Conservation (phyloP, 2,113 vertebrate species). For the Marmota flaviventris region DNA sequence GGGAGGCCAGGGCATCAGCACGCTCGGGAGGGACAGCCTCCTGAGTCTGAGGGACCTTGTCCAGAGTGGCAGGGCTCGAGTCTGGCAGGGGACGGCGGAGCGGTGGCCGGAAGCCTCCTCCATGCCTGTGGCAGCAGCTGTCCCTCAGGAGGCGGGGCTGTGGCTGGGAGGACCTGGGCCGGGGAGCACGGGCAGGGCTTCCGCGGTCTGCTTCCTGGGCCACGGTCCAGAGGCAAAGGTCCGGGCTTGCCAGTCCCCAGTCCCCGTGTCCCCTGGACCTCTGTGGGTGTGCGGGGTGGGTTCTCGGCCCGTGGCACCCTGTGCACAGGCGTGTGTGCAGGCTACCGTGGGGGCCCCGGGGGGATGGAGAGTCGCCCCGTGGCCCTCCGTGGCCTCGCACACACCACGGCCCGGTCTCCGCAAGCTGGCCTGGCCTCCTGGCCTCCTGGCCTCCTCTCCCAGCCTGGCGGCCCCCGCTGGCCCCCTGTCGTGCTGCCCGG, state of each 20-base stretch:
- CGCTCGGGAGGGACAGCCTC: not conserved
- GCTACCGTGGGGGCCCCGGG: too few relatives aligned
- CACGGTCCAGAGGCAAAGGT: not conserved
- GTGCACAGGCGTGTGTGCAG: too few relatives aligned
- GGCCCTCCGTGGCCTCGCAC: too few relatives aligned
- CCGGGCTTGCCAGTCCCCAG: not conserved
- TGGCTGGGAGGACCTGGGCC: not conserved
- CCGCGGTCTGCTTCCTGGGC: not conserved
- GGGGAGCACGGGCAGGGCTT: not conserved
- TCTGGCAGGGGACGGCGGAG: not conserved
- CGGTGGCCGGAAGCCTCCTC: not conserved
- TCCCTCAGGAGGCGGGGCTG: rapidly evolving
- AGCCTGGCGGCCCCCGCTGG: not conserved
- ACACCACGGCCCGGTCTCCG: too few relatives aligned
- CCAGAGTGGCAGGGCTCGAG: not conserved
- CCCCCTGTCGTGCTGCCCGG: not conserved
- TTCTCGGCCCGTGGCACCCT: too few relatives aligned
- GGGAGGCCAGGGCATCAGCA: too few relatives aligned
- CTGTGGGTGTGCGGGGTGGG: too few relatives aligned
- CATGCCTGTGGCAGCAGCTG: not conserved
- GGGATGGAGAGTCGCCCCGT: too few relatives aligned
- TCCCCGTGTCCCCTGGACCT: not conserved
- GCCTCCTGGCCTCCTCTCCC: not conserved
- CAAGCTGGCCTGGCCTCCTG: too few relatives aligned
- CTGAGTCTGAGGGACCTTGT: not conserved